Base-by-base conservation (phyloP, 2,113 vertebrate species). In the Picathartes gymnocephalus region DNA sequence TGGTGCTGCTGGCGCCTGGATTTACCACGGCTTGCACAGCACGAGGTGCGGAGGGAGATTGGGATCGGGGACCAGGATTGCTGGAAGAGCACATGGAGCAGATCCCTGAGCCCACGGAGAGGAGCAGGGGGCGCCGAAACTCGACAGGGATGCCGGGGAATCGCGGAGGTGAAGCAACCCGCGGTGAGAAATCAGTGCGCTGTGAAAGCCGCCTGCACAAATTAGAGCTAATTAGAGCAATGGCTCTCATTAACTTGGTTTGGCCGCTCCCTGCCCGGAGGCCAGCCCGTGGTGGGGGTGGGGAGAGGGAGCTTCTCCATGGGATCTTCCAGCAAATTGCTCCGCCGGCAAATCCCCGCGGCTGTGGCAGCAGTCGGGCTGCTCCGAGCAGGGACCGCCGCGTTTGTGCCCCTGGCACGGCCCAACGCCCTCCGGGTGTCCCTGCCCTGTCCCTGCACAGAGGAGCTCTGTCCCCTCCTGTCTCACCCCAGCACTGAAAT, bases 61-160 rank as follows among this genome's bases (percentile, higher is more conserved):
- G 62, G 72, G 30, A 10, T 0, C 4, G 45, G 45, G 61, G 45
- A 6, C 53, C 39, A 11, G 54, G 37, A 24, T 13, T 30, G 28
- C 68, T 45, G 77, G 68, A 17, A 28, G 27, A 64, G 15, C 73
- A 3, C 9, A 0, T 1, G 77, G 53, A 90, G 69, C 30, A 30
- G 58, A 2, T 70, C 31, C 40, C 21, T 1, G 13, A 85, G 56
- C 56, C 61, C 39, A 1, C 0, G 12, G 86, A 13, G 70, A 16
- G 6, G 68, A 47, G 62, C 76, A 47, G 74, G 23, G 24, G 11
- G 15, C 50, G 44, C 37, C 39, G 3, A 11, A 48, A 28, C 44
- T 47, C 0, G 0, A 0, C 31, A 2, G 58, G 35, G 48, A 20
- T 39, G 47, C 30, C 0, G 0, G 24, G 31, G 70, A 56, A 9